These are phyloP conservation scores for Ormyrus pomaceus DNA, from an alignment of 2,888 invertebrate genomes.

Conservation along the genomic window DNA sequence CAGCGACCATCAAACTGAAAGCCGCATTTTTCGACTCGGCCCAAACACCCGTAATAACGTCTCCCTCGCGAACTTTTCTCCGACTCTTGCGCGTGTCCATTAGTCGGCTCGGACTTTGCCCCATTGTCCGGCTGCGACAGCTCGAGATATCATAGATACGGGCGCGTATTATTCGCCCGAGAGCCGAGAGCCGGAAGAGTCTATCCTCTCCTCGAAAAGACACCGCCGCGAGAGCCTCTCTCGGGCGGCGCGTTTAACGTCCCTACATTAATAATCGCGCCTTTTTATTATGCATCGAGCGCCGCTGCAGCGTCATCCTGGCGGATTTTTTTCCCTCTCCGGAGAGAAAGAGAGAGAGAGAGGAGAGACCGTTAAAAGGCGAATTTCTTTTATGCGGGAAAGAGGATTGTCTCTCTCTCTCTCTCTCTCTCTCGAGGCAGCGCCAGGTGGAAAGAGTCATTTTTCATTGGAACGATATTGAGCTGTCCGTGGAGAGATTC, in stretches of 20 bases:
- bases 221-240: not conserved
- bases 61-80: not conserved
- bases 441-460: too few relatives aligned
- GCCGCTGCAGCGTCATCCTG: constrained; percentile 30
- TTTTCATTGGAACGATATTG: too few relatives aligned
- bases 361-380: too few relatives aligned
- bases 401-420: too few relatives aligned
- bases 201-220: constrained; percentile 12
- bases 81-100: not conserved
- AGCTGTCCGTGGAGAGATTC: too few relatives aligned
- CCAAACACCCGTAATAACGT: too few relatives aligned
- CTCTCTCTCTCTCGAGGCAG: too few relatives aligned
- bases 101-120: not conserved
- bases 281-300: constrained; percentile 14
- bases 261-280: constrained; percentile 25
- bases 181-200: too few relatives aligned
- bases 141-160: constrained; percentile 4
- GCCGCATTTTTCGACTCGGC: constrained; percentile 1
- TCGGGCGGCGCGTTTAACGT: not conserved
- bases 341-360: too few relatives aligned
- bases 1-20: not conserved
- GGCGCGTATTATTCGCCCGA: not conserved
- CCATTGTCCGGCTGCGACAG: constrained; percentile 1
- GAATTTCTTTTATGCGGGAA: too few relatives aligned
- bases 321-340: not conserved